A percentile compares a stretch with the other conserved stretches of the same genome.
Conservation (phyloP, 2,797 vertebrate species). For the Hydrophis major region DNA sequence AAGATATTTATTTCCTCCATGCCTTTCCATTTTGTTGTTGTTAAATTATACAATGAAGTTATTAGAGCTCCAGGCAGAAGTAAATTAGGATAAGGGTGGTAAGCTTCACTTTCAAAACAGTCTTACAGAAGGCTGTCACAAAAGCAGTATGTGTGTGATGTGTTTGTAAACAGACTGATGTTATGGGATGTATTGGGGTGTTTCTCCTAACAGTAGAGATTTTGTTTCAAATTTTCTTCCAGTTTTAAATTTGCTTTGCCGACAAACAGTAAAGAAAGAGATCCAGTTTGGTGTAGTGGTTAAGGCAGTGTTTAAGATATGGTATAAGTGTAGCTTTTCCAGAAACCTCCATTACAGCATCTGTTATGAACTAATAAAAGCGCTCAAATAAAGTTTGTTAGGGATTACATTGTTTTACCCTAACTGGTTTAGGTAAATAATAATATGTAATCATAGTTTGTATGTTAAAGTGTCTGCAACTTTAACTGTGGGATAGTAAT, state of each 20-base stretch:
- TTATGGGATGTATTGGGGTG: not conserved
- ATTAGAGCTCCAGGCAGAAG: conserved; percentile 15
- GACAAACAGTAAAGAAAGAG: not conserved
- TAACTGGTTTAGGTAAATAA: too few relatives aligned
- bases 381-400: too few relatives aligned
- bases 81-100: conserved; percentile 21
- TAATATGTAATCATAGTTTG: too few relatives aligned
- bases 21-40: not conserved
- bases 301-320: not conserved
- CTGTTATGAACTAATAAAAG: too few relatives aligned
- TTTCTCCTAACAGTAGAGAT: not conserved
- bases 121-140: not conserved
- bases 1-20: conserved; percentile 2
- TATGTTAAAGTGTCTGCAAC: too few relatives aligned
- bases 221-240: not conserved
- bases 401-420: too few relatives aligned
- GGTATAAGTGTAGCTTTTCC: not conserved
- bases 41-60: conserved; percentile 25
- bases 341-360: not conserved
- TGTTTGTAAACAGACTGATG: not conserved
- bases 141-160: not conserved
- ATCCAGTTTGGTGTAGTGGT: not conserved
- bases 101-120: not conserved
- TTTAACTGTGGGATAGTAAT: too few relatives aligned
- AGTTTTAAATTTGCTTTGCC: not conserved